These are phyloP conservation scores for Pristionchus maxplancki DNA, from an alignment of 2,888 invertebrate genomes.

Conservation along the genomic window DNA sequence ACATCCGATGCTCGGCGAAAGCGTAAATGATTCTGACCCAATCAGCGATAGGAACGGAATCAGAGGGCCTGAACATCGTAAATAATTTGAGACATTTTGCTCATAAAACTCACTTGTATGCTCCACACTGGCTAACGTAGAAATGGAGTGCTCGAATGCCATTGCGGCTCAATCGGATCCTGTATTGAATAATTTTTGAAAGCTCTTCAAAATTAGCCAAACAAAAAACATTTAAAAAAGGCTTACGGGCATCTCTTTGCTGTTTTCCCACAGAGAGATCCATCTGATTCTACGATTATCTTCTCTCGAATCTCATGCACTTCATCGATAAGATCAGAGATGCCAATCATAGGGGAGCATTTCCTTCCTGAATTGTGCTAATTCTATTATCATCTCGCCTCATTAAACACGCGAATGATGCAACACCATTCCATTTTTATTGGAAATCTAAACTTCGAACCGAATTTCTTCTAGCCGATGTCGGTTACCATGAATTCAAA, in stretches of 20 bases:
- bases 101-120: constrained; percentile 26
- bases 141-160: constrained; percentile 56
- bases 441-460: too few relatives aligned
- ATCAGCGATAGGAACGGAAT: constrained; percentile 54
- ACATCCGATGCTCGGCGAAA: constrained; percentile 59
- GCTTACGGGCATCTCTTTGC: constrained; percentile 42
- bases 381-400: too few relatives aligned
- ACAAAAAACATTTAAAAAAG: neutral
- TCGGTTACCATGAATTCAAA: too few relatives aligned
- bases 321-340: constrained; percentile 53
- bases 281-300: constrained; percentile 50
- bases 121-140: constrained; percentile 49
- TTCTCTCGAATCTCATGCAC: constrained; percentile 53
- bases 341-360: constrained; percentile 29
- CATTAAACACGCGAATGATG: too few relatives aligned
- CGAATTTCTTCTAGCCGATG: too few relatives aligned
- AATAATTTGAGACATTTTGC: neutral
- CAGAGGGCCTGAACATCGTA: neutral
- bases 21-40: constrained; percentile 58
- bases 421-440: too few relatives aligned
- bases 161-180: constrained; percentile 52
- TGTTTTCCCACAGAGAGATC: constrained; percentile 12
- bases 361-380: neutral
- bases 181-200: neutral
- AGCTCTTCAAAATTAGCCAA: neutral